These are phyloP conservation scores for Apostichopus californicus DNA, from an alignment of 35 echinoderm and acorn worm genomes.

Conservation along the genomic window DNA sequence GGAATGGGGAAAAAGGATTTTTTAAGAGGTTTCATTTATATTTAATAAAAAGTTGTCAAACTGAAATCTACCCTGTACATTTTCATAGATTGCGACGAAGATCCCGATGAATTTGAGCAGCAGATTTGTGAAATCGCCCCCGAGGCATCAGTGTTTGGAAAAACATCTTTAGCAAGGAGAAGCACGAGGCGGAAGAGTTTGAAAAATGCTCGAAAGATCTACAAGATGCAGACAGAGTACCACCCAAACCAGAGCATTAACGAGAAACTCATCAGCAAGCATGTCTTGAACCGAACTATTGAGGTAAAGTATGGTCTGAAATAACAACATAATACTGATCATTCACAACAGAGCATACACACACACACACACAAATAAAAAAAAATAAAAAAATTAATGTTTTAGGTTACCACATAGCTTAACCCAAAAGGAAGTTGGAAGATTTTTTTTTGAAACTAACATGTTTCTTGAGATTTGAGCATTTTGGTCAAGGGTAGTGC, in stretches of 20 bases:
- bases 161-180: background rate
- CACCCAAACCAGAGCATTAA: background rate
- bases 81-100: background rate
- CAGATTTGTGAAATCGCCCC: background rate
- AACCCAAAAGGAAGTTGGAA: too few relatives aligned
- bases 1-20: background rate
- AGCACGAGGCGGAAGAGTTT: background rate
- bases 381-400: too few relatives aligned
- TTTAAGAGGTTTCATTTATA: background rate
- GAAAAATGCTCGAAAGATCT: conserved; percentile 1
- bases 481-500: too few relatives aligned
- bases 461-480: too few relatives aligned
- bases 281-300: conserved; percentile 26
- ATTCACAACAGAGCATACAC: too few relatives aligned
- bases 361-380: too few relatives aligned
- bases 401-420: too few relatives aligned
- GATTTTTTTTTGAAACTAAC: too few relatives aligned
- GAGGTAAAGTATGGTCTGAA: background rate
- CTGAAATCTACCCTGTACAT: too few relatives aligned
- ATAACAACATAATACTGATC: too few relatives aligned
- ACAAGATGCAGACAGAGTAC: background rate
- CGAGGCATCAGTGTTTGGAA: background rate
- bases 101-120: background rate
- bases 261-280: conserved; percentile 25
- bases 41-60: background rate